Percentiles rank a stretch among this genome's conserved stretches.
These are phyloP conservation scores for Phoenoteleia sp. DNA, from an alignment of 2,888 invertebrate genomes.

Conservation along the genomic window DNA sequence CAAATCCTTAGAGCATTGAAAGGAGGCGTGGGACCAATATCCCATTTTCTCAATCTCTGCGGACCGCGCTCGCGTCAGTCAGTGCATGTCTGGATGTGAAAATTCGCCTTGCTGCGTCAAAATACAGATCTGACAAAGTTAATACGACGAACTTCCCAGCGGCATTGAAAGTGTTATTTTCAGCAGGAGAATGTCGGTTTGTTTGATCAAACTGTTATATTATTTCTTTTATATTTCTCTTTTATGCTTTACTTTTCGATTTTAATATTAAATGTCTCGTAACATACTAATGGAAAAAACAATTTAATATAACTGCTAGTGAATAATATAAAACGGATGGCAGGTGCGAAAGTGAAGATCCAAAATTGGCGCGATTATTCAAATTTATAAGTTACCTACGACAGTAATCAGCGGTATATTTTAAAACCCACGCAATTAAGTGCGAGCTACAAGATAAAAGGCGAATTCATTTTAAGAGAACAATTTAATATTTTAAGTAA, in stretches of 20 bases:
- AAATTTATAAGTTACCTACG: slow-evolving; percentile 37
- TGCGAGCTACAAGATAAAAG: slow-evolving; percentile 43
- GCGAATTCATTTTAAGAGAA: slow-evolving; percentile 42
- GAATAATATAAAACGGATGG: slow-evolving; percentile 36
- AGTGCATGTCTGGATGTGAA: slow-evolving; percentile 63
- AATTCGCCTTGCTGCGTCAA: slow-evolving; percentile 69
- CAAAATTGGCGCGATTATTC: slow-evolving; percentile 40
- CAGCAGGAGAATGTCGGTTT: slow-evolving; percentile 40
- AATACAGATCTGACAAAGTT: slow-evolving; percentile 76
- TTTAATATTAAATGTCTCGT: slow-evolving; percentile 49
- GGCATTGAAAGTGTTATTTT: slow-evolving; percentile 59
- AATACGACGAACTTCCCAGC: slow-evolving; percentile 75
- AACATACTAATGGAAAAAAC: slow-evolving; percentile 30
- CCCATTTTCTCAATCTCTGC: slow-evolving; percentile 76
- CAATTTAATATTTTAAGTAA: slow-evolving; percentile 73
- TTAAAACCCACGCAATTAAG: slow-evolving; percentile 51
- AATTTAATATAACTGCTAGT: slow-evolving; percentile 31
- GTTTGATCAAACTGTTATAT: slow-evolving; percentile 62
- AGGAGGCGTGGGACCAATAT: slow-evolving; percentile 78
- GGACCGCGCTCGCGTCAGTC: slow-evolving; percentile 62
- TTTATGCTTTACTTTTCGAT: slow-evolving; percentile 40
- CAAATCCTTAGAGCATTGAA: slow-evolving; percentile 72
- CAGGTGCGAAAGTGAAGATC: slow-evolving; percentile 20
- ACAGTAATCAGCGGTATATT: slow-evolving; percentile 53
- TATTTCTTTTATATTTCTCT: slow-evolving; percentile 59